phyloP scores from a whole-genome alignment of 2,888 invertebrate species.

The Lasius fuliginosus region DNA sequence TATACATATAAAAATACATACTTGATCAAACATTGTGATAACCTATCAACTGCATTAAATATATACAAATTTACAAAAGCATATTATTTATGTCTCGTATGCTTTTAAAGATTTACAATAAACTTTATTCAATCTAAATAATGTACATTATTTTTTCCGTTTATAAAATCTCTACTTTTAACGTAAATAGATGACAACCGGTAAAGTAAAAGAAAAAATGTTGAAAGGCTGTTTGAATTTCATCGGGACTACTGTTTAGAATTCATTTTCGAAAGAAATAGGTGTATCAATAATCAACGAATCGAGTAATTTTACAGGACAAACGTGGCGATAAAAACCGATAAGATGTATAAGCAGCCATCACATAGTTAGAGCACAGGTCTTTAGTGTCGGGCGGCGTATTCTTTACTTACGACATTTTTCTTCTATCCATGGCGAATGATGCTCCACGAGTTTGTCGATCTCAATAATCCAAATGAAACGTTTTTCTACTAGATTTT shows the following conservation, averaged over 20 bases:
- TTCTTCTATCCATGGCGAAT: conserved; percentile 84
- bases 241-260: not conserved
- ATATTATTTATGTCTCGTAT: not conserved
- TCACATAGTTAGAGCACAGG: not conserved
- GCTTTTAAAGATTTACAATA: not conserved
- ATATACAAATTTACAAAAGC: not conserved
- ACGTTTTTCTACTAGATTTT: conserved; percentile 21
- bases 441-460: conserved; percentile 38
- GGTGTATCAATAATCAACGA: not conserved
- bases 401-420: conserved; percentile 85
- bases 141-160: not conserved
- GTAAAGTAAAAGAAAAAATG: not conserved
- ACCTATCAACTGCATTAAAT: not conserved
- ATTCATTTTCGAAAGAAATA: not conserved
- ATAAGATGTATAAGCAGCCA: conserved; percentile 27
- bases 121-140: not conserved
- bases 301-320: not conserved
- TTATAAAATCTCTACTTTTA: not conserved
- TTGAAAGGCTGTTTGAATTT: not conserved
- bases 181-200: not conserved
- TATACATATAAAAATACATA: not conserved
- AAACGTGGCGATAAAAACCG: not conserved
- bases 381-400: conserved; percentile 31
- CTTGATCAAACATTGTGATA: not conserved
- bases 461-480: conserved; percentile 38